A percentile compares a stretch with the other conserved stretches of the same genome.
These are phyloP conservation scores for Conops quadrifasciatus DNA, from an alignment of 2,888 invertebrate genomes.

Conservation along the genomic window DNA sequence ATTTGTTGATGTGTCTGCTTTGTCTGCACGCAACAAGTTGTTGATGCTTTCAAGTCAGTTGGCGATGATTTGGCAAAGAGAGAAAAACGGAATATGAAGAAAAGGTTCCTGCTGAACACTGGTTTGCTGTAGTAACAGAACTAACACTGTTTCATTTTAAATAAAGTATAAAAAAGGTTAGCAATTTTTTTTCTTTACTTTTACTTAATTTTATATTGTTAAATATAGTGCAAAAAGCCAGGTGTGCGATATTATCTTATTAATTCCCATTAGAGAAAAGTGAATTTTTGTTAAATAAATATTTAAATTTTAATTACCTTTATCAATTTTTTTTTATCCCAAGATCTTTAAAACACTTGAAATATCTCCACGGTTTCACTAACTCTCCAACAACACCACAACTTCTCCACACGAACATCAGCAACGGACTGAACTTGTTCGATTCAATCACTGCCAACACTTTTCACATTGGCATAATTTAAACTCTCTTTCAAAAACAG, in stretches of 20 bases:
- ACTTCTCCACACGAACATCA: conserved; percentile 43
- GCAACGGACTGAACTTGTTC: conserved; percentile 42
- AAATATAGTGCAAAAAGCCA: too few relatives aligned
- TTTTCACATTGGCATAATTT: background rate
- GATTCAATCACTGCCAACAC: background rate
- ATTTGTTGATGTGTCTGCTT: background rate
- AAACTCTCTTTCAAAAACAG: too few relatives aligned
- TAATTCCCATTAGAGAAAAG: too few relatives aligned
- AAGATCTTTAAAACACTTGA: too few relatives aligned
- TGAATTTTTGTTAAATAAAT: too few relatives aligned
- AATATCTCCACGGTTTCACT: too few relatives aligned
- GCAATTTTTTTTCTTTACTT: too few relatives aligned
- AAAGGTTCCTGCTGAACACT: background rate
- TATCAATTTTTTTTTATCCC: background rate
- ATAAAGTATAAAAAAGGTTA: background rate
- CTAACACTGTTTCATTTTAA: background rate
- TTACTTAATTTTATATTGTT: too few relatives aligned
- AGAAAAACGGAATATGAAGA: background rate
- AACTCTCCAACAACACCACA: conserved; percentile 10
- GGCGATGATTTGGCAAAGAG: background rate
- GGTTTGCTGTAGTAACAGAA: too few relatives aligned
- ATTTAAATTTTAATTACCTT: background rate
- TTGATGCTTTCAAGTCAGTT: background rate
- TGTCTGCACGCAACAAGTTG: conserved; percentile 35
- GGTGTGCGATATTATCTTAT: too few relatives aligned